Evolutionary conservation across 2,113 vertebrate species (phyloP).

Genomic region (Limanda limanda): DNA sequence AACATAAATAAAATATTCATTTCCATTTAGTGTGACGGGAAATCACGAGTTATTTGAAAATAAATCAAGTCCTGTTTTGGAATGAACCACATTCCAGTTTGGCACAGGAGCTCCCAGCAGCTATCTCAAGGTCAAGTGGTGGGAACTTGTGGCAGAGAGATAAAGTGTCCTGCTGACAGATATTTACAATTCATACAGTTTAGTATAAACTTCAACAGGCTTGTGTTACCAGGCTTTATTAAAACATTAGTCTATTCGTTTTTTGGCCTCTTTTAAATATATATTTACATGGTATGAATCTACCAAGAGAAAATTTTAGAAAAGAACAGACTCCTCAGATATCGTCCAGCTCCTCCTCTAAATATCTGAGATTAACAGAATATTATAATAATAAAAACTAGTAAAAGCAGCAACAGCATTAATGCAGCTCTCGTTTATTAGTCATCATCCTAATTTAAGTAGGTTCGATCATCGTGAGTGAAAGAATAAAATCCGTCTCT

Average conservation of each 20-base stretch:
- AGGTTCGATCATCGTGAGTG: no score
- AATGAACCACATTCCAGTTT: conserved; percentile 14
- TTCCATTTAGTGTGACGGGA: not conserved
- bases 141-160: not conserved
- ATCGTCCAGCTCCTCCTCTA: no score
- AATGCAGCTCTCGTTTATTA: no score
- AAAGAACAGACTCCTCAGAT: no score
- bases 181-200: not conserved
- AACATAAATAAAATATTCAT: not conserved
- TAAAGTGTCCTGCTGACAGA: conserved; percentile 14
- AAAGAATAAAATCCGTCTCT: no score
- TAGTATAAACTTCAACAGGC: not conserved
- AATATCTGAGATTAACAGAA: no score
- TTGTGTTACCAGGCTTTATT: no score
- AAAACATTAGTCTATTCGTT: not conserved
- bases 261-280: not conserved
- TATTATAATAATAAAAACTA: no score
- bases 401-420: no score
- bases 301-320: no score
- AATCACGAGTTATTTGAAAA: conserved; percentile 20
- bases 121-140: conserved; percentile 21
- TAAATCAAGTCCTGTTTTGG: conserved; percentile 2
- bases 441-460: no score
- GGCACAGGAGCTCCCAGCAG: not conserved
- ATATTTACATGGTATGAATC: not conserved